Evolutionary conservation across 2,113 vertebrate species (phyloP).

Genomic region (Spilogale gracilis): DNA sequence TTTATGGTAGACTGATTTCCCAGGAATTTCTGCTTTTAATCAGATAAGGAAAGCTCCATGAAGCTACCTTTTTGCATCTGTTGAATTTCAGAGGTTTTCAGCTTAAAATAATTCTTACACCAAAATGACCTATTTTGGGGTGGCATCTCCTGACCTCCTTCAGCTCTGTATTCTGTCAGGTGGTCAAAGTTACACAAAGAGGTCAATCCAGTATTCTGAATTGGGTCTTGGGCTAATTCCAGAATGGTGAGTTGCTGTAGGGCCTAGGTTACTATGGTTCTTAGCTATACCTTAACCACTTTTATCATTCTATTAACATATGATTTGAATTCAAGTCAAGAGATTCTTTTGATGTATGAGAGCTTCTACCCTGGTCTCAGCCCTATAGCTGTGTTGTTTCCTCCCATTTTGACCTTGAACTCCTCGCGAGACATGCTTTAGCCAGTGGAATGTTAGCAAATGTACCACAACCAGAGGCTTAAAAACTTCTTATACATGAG

Average conservation of each 20-base stretch:
- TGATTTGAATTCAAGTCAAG: background rate
- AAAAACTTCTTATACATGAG: background rate
- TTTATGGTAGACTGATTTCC: conserved; percentile 2
- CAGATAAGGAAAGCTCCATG: background rate
- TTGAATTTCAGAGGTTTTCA: background rate
- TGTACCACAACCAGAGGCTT: background rate
- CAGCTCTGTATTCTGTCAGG: background rate
- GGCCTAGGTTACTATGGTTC: background rate
- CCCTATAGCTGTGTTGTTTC: background rate
- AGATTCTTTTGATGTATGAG: background rate
- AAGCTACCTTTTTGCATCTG: background rate
- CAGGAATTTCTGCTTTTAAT: conserved; percentile 30
- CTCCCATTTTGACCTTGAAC: background rate
- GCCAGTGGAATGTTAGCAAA: background rate
- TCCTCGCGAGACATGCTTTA: background rate
- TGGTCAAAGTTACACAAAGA: background rate
- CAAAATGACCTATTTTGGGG: background rate
- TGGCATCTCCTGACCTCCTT: background rate
- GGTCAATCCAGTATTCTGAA: background rate
- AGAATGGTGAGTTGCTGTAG: background rate
- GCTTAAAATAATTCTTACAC: background rate
- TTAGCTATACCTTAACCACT: background rate
- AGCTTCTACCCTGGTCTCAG: background rate
- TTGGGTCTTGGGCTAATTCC: background rate
- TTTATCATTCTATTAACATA: background rate